Base-by-base conservation (phyloP, 2,797 vertebrate genomes). In the Sphenopsis melanotis region DNA sequence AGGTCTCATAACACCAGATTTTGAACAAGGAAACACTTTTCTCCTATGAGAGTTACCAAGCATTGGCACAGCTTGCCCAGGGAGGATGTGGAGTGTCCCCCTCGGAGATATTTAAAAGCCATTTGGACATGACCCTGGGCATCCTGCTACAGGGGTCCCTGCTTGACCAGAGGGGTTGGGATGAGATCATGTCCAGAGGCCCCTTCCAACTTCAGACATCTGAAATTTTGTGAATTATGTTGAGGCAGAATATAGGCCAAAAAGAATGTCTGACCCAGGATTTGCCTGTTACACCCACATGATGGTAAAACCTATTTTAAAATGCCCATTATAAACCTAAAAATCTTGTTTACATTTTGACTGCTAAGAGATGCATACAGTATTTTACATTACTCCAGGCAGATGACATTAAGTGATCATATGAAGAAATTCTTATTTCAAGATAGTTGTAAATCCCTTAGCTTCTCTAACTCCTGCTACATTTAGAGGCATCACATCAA, bases 401-500 rank as follows among this genome's bases (percentile, higher is more conserved):
- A 82, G 78, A 79, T 34, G 21, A 93, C 96, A 96, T 92, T 77
- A 96, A 96, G 96, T 53, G 16, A 96, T 85, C 71, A 77, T n/a
- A 89, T 52, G 63, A 91, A 96, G 87, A 97, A 96, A 97, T 87
- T 92, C 6, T 88, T 90, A 61, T 94, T 93, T 88, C 71, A 95
- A 72, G 15, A 55, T 59, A 94, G 75, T 23, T 95, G 64, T 21
- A 50, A 87, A 95, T 93, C 92, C 78, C 82, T 94, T 70, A 96
- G 56, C 70, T 83, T 87, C 87, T 78, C 52, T 65, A 78, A 82
- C 34, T 85, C 71, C 47, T 92, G 64, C 74, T 52, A 61, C 44
- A 65, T 87, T 96, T 85, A 19, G 42, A 42, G 18, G 42, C 9
- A 42, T 42, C 42, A 95, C 75, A 91, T 76, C 78, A 77, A 86